These are phyloP conservation scores for Salvelinus alpinus DNA, from an alignment of 2,113 vertebrate species.

Conservation along the genomic window DNA sequence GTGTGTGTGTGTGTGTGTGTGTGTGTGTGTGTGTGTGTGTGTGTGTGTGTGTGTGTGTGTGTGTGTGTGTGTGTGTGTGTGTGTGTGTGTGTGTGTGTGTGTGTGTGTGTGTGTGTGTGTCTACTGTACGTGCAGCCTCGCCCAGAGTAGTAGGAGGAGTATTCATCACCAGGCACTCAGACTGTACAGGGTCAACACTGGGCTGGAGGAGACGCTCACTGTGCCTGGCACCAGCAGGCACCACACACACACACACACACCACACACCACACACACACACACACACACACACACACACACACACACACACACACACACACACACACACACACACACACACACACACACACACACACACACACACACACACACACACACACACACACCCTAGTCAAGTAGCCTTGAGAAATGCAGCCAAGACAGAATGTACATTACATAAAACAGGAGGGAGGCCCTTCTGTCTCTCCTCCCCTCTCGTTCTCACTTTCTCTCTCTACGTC, in stretches of 20 bases:
- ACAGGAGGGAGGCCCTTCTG: conserved; percentile 47
- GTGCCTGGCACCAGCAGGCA: conserved; percentile 77
- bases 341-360: no score
- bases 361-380: no score
- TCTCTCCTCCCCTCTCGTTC: conserved; percentile 21
- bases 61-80: conserved; percentile 10
- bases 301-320: no score
- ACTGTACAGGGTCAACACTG: conserved; percentile 70
- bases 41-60: conserved; percentile 4
- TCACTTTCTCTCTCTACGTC: conserved; percentile 30
- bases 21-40: conserved; percentile 15
- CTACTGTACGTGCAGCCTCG: conserved; percentile 58
- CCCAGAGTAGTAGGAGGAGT: conserved; percentile 62
- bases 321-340: no score
- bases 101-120: conserved; percentile 30
- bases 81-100: conserved; percentile 19
- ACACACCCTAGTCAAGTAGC: conserved; percentile 46
- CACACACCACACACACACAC: no score
- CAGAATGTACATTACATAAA: conserved; percentile 65
- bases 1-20: background rate
- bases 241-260: conserved; percentile 36
- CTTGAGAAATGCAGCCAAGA: conserved; percentile 45
- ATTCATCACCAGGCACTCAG: conserved; percentile 37
- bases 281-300: no score
- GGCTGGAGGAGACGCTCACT: conserved; percentile 60